Percentiles rank a stretch among this genome's conserved stretches.
Conservation (phyloP, 1,140 invertebrate genomes). For the Diplogasteroides magnus region DNA sequence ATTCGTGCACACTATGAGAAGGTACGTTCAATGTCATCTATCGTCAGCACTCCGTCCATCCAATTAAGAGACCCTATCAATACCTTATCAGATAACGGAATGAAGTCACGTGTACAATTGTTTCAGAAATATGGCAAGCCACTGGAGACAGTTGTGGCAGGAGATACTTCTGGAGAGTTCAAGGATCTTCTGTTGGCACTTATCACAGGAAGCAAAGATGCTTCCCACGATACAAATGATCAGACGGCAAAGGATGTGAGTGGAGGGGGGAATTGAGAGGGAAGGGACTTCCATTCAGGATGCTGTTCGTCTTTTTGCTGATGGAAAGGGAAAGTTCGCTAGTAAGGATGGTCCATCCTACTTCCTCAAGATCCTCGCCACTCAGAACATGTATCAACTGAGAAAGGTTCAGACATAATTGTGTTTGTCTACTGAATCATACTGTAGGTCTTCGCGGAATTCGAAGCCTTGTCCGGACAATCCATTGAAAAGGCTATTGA, state of each 20-base stretch:
- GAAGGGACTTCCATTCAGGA: constrained; percentile 14
- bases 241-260: constrained; percentile 45
- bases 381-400: constrained; percentile 28
- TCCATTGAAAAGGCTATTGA: constrained; percentile 78
- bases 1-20: constrained; percentile 46
- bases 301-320: constrained; percentile 29
- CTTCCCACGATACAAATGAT: constrained; percentile 49
- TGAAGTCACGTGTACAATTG: constrained; percentile 79
- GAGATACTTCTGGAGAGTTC: constrained; percentile 86
- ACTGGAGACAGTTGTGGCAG: constrained; percentile 77
- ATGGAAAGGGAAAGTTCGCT: constrained; percentile 26
- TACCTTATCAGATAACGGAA: constrained; percentile 39
- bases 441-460: constrained; percentile 66
- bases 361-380: constrained; percentile 28
- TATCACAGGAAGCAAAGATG: constrained; percentile 44
- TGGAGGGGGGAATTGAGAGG: neutral
- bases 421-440: too few relatives aligned
- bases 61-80: constrained; percentile 12
- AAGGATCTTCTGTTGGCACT: constrained; percentile 73
- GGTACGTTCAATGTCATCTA: constrained; percentile 1
- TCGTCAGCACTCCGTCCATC: neutral
- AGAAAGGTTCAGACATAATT: constrained; percentile 22
- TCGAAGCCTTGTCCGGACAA: constrained; percentile 64
- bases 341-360: constrained; percentile 22
- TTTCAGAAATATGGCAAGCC: too few relatives aligned